These are phyloP conservation scores for Pedionomus torquatus DNA, from an alignment of 2,113 vertebrate species.

Conservation along the genomic window DNA sequence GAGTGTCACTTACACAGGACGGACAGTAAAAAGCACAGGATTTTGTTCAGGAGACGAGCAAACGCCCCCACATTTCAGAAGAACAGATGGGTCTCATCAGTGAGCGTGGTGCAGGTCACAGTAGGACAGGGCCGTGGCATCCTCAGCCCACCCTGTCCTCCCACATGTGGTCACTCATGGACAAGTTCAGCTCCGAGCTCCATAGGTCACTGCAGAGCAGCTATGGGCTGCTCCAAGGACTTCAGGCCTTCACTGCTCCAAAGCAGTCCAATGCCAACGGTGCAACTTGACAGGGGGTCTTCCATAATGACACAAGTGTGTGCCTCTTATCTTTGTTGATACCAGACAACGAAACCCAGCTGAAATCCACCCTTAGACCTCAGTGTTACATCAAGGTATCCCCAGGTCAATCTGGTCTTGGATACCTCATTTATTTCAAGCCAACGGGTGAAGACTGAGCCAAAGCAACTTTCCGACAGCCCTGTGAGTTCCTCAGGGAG, in stretches of 20 bases:
- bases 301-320: background rate
- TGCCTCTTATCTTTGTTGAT: background rate
- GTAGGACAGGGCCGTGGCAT: background rate
- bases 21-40: background rate
- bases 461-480: background rate
- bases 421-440: background rate
- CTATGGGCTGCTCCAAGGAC: background rate
- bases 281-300: fast-evolving
- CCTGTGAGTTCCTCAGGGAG: background rate
- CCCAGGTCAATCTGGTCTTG: background rate
- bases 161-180: fast-evolving
- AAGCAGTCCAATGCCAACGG: background rate
- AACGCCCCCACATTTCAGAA: background rate
- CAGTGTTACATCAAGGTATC: background rate
- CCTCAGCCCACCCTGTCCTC: background rate
- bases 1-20: background rate
- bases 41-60: background rate
- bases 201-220: background rate
- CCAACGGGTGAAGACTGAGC: background rate
- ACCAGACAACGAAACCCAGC: background rate
- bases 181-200: background rate
- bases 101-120: background rate
- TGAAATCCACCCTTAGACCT: background rate
- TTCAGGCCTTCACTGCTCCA: background rate
- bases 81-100: fast-evolving